Conservation (phyloP, 2,888 invertebrate species). For the Synergus umbraculus region DNA sequence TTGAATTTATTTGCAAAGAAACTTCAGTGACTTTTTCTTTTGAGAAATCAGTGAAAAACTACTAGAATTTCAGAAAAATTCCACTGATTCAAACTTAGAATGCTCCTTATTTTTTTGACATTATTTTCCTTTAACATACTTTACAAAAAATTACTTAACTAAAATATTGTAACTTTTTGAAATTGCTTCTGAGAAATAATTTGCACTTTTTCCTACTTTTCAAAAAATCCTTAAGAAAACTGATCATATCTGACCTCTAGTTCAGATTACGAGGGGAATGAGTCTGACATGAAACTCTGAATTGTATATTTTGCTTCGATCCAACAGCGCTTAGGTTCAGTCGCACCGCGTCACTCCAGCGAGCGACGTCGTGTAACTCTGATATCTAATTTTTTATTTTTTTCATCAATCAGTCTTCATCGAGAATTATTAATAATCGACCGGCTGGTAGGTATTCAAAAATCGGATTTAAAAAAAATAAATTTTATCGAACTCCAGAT, state of each 20-base stretch:
- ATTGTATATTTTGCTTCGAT: conserved; percentile 10
- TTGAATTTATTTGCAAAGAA: too few relatives aligned
- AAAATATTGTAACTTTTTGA: background rate
- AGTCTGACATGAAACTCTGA: background rate
- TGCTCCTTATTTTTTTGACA: too few relatives aligned
- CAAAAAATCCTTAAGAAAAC: background rate
- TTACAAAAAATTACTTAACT: too few relatives aligned
- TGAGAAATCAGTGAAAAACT: too few relatives aligned
- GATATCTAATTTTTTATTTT: conserved; percentile 38
- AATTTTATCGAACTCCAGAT: background rate
- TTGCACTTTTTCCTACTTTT: background rate
- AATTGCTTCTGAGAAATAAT: background rate
- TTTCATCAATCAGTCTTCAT: conserved; percentile 41
- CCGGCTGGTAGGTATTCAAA: conserved; percentile 7
- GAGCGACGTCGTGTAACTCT: conserved; percentile 67
- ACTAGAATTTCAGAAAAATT: too few relatives aligned
- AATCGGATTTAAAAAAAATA: background rate
- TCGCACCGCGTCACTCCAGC: conserved; percentile 72
- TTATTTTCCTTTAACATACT: too few relatives aligned
- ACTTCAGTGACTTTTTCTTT: too few relatives aligned
- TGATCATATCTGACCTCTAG: background rate
- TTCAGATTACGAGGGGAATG: background rate
- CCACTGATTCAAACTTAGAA: too few relatives aligned
- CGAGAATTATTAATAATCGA: conserved; percentile 38
- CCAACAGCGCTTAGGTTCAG: conserved; percentile 62